phyloP scores from a whole-genome alignment of 2,888 invertebrate species.

The Tipula confusa region DNA sequence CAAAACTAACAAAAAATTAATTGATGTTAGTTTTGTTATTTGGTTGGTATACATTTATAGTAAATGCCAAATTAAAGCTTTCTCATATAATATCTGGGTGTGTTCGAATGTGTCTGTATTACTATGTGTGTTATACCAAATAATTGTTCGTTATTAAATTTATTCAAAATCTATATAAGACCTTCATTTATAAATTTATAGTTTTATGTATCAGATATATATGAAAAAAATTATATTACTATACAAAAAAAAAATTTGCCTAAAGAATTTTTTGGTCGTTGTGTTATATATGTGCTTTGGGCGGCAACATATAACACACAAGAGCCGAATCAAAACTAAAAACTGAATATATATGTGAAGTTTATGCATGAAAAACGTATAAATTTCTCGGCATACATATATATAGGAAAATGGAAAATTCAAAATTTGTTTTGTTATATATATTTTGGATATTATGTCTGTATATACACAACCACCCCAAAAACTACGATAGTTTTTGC shows the following conservation, averaged over 20 bases:
- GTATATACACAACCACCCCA: neutral
- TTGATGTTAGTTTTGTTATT: neutral
- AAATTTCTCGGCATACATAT: neutral
- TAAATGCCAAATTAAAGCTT: neutral
- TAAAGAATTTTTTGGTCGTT: neutral
- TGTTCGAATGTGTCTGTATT: neutral
- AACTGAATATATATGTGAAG: neutral
- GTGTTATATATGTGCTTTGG: neutral
- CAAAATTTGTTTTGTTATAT: neutral
- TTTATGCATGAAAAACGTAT: neutral
- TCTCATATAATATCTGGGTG: neutral
- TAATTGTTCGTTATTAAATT: neutral
- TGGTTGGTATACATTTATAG: neutral
- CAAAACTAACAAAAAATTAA: neutral
- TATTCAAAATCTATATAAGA: neutral
- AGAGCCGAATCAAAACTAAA: neutral
- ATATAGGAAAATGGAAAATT: neutral
- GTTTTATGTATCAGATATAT: neutral
- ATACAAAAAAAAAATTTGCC: neutral
- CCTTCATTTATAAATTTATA: neutral
- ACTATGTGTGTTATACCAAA: neutral
- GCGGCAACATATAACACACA: neutral
- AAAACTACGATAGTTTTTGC: neutral
- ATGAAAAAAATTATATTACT: neutral
- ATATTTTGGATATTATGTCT: neutral